Conservation (phyloP, 2,888 invertebrate species). For the Bruchidius siliquastri region DNA sequence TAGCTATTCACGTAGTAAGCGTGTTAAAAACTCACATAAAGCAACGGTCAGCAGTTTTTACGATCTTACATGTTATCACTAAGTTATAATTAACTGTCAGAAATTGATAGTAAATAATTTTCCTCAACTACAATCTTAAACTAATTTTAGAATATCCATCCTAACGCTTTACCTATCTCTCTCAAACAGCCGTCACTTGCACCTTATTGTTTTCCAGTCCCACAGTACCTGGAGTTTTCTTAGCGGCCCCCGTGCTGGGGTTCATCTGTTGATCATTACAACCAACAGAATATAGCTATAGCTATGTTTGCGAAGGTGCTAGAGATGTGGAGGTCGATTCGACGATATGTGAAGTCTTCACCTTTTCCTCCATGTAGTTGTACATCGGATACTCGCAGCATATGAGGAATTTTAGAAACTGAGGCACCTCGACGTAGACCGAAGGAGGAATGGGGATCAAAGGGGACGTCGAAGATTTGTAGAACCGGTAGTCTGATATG, state of each 20-base stretch:
- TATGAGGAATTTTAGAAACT: constrained; percentile 72
- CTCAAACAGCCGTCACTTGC: constrained; percentile 1
- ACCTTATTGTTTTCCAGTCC: background rate
- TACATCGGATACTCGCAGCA: constrained; percentile 90
- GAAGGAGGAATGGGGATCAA: constrained; percentile 83
- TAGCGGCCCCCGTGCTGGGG: constrained; percentile 8
- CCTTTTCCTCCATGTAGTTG: constrained; percentile 66
- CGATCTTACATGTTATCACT: too few relatives aligned
- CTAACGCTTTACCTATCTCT: background rate
- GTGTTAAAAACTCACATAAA: too few relatives aligned
- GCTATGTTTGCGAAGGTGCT: constrained; percentile 69
- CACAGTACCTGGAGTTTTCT: background rate
- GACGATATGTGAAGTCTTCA: constrained; percentile 52
- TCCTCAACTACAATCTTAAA: background rate
- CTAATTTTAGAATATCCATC: background rate
- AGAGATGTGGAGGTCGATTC: constrained; percentile 68
- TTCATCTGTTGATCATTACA: constrained; percentile 27
- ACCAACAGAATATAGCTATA: constrained; percentile 50
- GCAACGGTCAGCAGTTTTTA: too few relatives aligned
- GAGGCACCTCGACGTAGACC: constrained; percentile 82
- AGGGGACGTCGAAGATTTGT: constrained; percentile 84
- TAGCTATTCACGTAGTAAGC: too few relatives aligned
- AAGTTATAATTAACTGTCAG: too few relatives aligned
- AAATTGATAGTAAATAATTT: too few relatives aligned
- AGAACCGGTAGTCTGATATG: constrained; percentile 79